phyloP scores from a whole-genome alignment of 2,888 invertebrate species.

The Anorthoa munda region DNA sequence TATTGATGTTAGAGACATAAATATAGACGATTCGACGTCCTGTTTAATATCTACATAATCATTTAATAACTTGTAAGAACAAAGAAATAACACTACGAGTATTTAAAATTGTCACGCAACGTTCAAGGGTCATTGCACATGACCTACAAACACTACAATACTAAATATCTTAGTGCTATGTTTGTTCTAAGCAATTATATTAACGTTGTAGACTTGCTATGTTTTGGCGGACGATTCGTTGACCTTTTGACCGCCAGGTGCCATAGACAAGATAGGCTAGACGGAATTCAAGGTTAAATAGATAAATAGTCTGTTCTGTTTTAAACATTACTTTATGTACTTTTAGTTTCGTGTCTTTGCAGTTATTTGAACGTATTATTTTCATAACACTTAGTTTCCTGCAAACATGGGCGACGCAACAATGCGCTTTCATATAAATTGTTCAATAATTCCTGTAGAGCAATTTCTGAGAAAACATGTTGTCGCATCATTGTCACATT shows the following conservation, averaged over 20 bases:
- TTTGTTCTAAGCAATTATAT: slow-evolving; percentile 20
- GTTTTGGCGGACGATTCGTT: slow-evolving; percentile 9
- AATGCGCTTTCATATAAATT: neutral
- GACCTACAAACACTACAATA: slow-evolving; percentile 3
- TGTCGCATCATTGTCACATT: too few species aligned
- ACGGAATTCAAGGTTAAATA: slow-evolving; percentile 31
- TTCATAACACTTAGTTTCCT: neutral
- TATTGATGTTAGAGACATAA: too few species aligned
- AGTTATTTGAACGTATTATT: neutral
- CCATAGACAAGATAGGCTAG: slow-evolving; percentile 7
- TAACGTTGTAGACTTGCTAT: neutral
- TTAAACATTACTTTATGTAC: neutral
- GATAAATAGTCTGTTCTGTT: neutral
- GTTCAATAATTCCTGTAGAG: neutral
- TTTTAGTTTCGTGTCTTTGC: neutral
- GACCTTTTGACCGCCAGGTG: slow-evolving; percentile 17
- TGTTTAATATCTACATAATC: neutral
- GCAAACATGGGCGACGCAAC: neutral
- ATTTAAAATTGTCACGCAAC: neutral
- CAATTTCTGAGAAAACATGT: neutral
- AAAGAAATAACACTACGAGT: neutral
- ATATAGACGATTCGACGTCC: neutral
- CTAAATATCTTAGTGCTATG: slow-evolving; percentile 17
- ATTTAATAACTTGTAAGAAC: neutral
- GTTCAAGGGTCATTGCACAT: slow-evolving; percentile 7